Percentiles rank a stretch among this genome's conserved stretches.
phyloP scores from a whole-genome alignment of 2,888 invertebrate species.

The Temnothorax rugatulus region DNA sequence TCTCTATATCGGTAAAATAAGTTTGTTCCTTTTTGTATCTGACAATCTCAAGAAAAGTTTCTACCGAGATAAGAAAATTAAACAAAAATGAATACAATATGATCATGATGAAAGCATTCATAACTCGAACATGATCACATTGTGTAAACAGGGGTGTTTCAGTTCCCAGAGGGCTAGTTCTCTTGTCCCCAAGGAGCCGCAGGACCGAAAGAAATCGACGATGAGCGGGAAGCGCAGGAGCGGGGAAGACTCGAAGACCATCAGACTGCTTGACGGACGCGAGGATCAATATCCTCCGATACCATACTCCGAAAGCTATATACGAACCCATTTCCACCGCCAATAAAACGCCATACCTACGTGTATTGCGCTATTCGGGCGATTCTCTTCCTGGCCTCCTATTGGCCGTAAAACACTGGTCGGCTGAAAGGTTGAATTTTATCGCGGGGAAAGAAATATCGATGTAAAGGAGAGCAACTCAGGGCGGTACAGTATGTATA shows the following conservation, averaged over 20 bases:
- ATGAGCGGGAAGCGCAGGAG: constrained; percentile 57
- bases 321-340: constrained; percentile 84
- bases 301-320: constrained; percentile 84
- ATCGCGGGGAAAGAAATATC: constrained; percentile 84
- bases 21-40: background rate
- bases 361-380: constrained; percentile 83
- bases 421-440: constrained; percentile 85
- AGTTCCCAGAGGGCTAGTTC: constrained; percentile 43
- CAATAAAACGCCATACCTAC: constrained; percentile 85
- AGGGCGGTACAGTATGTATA: constrained; percentile 69
- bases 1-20: background rate
- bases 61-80: background rate
- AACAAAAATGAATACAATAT: background rate
- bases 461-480: constrained; percentile 80
- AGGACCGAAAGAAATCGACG: constrained; percentile 63
- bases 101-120: background rate
- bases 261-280: constrained; percentile 86
- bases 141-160: constrained; percentile 19
- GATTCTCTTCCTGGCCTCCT: constrained; percentile 84
- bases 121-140: constrained; percentile 25
- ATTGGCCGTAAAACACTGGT: constrained; percentile 86
- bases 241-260: constrained; percentile 82
- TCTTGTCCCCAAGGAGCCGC: constrained; percentile 51
- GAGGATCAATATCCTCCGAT: constrained; percentile 86
- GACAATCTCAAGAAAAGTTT: background rate